A percentile compares a stretch with the other conserved stretches of the same genome.
phyloP scores from a whole-genome alignment of 2,888 invertebrate species.

The Bruchidius siliquastri region DNA sequence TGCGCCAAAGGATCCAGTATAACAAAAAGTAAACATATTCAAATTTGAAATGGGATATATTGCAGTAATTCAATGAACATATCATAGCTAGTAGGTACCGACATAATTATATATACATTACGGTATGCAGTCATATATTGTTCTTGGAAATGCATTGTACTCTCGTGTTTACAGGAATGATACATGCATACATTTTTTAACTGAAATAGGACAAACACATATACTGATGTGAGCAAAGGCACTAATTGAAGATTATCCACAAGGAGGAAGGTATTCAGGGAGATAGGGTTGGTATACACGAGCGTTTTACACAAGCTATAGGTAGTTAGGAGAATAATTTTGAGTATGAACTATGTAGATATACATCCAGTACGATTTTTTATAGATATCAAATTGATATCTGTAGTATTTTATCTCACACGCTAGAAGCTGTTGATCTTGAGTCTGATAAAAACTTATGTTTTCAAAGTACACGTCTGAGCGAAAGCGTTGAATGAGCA shows the following conservation, averaged over 20 bases:
- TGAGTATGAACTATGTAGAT: slow-evolving; percentile 22
- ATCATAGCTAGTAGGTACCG: background rate
- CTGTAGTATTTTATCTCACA: no score
- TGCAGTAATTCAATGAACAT: background rate
- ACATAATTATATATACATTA: background rate
- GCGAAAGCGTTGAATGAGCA: no score
- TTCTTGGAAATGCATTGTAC: background rate
- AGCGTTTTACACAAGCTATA: background rate
- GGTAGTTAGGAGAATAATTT: background rate
- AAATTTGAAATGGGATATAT: background rate
- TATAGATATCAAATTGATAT: background rate
- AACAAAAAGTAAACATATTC: background rate
- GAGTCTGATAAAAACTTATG: no score
- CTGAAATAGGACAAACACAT: slow-evolving; percentile 15
- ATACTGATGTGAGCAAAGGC: slow-evolving; percentile 46
- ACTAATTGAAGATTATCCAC: slow-evolving; percentile 49
- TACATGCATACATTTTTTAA: background rate
- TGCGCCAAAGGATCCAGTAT: background rate
- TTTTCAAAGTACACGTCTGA: no score
- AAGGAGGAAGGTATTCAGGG: slow-evolving; percentile 27
- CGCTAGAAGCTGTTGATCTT: no score
- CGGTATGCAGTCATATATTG: background rate
- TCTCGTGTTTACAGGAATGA: background rate
- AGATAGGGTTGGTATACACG: background rate
- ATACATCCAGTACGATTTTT: background rate